Evolutionary conservation across 2,888 invertebrate genomes (phyloP), one percentile per base, ranked within the genome.

Genomic region (Rhodophaea formosa): DNA sequence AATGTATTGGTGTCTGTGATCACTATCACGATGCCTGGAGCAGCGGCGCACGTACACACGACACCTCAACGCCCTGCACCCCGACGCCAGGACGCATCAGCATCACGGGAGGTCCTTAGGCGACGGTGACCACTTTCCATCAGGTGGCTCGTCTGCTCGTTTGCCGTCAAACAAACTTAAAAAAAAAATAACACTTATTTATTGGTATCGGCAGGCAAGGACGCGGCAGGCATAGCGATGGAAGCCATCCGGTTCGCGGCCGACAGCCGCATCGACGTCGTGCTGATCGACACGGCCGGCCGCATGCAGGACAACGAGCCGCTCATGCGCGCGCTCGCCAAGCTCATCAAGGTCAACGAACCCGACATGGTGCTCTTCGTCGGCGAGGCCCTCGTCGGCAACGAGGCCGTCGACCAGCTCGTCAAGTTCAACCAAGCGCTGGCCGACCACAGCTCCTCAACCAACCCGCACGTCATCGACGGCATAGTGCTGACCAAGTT

Each of bases 281-380:
- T 99, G 0, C 91, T 99, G n/a, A 94, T 99, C 15, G 99, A 99
- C 86, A 99, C 99, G 0, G 99, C 99, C 42, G 99, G 99, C n/a
- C 93, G 99, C 61, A 99, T 99, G 99, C 99, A 99, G 64, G 99
- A 99, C 90, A 99, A 99, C 84, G 99, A 99, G 80, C 99, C 99
- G 0, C 92, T 99, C 44, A 99, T 99, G 99, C 93, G 98, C 63
- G 98, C 99, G 0, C 92, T 99, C 54, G 96, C 99, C 6, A 99
- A 99, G 92, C 92, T 99, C 65, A 99, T 99, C 75, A 97, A 81
- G 67, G 97, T 99, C 46, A 99, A 99, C 85, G 96, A 97, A 75
- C 99, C 99, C 0, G 99, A 99, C 88, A 92, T 98, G 79, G 99
- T 99, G 1, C 92, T 99, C n/a, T 99, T 99, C 86, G 99, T 99